A percentile compares a stretch with the other conserved stretches of the same genome.
Conservation (phyloP, 2,888 invertebrate genomes). For the Notocelia uddmanniana region DNA sequence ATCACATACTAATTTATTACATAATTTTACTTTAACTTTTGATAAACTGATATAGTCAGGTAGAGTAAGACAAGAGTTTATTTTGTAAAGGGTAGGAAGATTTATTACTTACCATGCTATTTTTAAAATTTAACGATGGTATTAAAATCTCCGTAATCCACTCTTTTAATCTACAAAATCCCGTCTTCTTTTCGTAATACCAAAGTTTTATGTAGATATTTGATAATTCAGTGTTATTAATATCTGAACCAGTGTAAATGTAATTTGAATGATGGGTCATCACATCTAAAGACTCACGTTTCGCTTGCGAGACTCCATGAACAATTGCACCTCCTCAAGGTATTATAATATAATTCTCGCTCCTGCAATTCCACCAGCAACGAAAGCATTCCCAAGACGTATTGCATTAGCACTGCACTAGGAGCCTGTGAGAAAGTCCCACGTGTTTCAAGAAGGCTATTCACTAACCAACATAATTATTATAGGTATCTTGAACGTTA, state of each 20-base stretch:
- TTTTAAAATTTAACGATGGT: too few species aligned
- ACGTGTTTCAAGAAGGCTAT: conserved; percentile 21
- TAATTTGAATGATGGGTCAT: background rate
- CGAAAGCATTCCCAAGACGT: conserved; percentile 24
- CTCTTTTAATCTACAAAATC: background rate
- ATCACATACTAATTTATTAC: too few species aligned
- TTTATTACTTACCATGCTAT: too few species aligned
- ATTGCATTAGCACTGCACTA: conserved; percentile 23
- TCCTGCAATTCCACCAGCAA: background rate
- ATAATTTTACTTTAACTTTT: too few species aligned
- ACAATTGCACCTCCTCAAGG: background rate
- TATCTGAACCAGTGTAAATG: background rate
- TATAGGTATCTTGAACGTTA: background rate
- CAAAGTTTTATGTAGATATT: too few species aligned
- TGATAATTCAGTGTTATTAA: background rate
- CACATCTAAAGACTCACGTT: background rate
- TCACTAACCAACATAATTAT: conserved; percentile 7
- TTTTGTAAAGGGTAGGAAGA: too few species aligned
- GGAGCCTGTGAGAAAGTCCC: conserved; percentile 15
- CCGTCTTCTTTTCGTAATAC: background rate
- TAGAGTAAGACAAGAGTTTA: too few species aligned
- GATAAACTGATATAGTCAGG: too few species aligned
- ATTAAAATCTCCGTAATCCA: too few species aligned
- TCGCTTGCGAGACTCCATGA: background rate
- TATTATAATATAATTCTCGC: conserved; percentile 8